Evolutionary conservation across 2,113 vertebrate genomes (phyloP), one percentile per base, ranked within the genome.

Genomic region (Melanerpes formicivorus): DNA sequence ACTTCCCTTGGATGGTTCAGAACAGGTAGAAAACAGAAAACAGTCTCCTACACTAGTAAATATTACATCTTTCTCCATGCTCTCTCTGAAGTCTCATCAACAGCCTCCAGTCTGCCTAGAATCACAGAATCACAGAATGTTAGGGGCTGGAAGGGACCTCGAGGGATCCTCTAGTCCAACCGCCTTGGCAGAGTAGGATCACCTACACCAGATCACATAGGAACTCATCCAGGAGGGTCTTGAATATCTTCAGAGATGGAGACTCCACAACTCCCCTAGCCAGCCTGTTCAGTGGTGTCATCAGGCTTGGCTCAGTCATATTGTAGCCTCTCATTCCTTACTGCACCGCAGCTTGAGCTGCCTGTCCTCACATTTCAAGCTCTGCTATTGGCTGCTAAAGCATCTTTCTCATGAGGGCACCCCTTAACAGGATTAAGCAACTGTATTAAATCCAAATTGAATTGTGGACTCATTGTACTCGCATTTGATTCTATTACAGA

Each of bases 401-500:
- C 86, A 73, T 94, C 89, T 85, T 93, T 93, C 94, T 96, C 84
- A 85, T 70, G 84, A 95, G 85, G 48, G 42, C 23, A 84, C 58
- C 66, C 87, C 62, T 93, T 97, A 89, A 94, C 78, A 69, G 86
- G 90, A 93, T 93, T 95, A 93, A 67, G 77, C 79, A 82, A 84
- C 50, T 72, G 11, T 87, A 94, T 92, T 95, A 95, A 95, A 94
- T 95, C 26, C 80, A 95, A 96, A 94, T 87, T 95, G 77, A 90
- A 95, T 95, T 96, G 69, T 55, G 50, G 50, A 52, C 54, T 90
- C 75, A 73, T 86, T 89, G 80, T 90, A 40, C 80, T 96, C 66
- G 11, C 69, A 93, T 85, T 93, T 95, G 90, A 90, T 97, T 96
- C 63, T 76, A 94, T 90, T 97, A 92, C 69, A 93, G 58, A 93